A percentile compares a stretch with the other conserved stretches of the same genome.
Evolutionary conservation across 1,140 invertebrate species (phyloP).

Genomic region (Hyles vespertilio): DNA sequence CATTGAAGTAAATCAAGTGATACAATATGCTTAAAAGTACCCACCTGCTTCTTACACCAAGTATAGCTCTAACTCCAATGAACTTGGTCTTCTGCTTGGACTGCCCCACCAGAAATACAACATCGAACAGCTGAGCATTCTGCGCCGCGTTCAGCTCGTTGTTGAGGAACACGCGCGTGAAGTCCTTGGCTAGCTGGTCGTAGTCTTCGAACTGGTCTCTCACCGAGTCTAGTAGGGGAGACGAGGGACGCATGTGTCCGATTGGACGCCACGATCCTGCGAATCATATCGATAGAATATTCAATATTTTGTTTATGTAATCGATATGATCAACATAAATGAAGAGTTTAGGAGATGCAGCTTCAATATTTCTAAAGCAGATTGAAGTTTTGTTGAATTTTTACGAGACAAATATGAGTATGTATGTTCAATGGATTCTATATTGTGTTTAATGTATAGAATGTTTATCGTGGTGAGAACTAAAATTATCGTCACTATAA

Average conservation of each 20-base stretch:
- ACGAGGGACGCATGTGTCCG: conserved; percentile 95
- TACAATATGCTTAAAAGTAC: conserved; percentile 3
- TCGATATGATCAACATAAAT: neutral
- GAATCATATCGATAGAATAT: conserved; percentile 12
- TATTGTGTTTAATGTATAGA: too few relatives aligned
- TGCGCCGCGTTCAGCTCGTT: conserved; percentile 81
- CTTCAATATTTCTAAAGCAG: too few relatives aligned
- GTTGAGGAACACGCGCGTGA: conserved; percentile 92
- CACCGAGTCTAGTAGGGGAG: conserved; percentile 93
- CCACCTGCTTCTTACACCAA: conserved; percentile 92
- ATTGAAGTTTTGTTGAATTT: too few relatives aligned
- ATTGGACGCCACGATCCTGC: conserved; percentile 94
- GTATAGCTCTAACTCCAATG: conserved; percentile 92
- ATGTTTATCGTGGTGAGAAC: too few relatives aligned
- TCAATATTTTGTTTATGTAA: conserved; percentile 2
- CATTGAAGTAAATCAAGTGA: too few relatives aligned
- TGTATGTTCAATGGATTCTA: too few relatives aligned
- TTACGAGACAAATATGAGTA: too few relatives aligned
- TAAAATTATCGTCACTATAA: too few relatives aligned
- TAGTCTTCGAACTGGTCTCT: conserved; percentile 95
- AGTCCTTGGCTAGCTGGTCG: conserved; percentile 95
- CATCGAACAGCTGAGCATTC: conserved; percentile 91
- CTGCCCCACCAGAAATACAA: conserved; percentile 93
- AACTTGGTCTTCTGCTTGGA: conserved; percentile 93
- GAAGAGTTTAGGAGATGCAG: too few relatives aligned